These are phyloP conservation scores for Ammospiza caudacuta DNA, from an alignment of 2,113 vertebrate species.

Conservation along the genomic window DNA sequence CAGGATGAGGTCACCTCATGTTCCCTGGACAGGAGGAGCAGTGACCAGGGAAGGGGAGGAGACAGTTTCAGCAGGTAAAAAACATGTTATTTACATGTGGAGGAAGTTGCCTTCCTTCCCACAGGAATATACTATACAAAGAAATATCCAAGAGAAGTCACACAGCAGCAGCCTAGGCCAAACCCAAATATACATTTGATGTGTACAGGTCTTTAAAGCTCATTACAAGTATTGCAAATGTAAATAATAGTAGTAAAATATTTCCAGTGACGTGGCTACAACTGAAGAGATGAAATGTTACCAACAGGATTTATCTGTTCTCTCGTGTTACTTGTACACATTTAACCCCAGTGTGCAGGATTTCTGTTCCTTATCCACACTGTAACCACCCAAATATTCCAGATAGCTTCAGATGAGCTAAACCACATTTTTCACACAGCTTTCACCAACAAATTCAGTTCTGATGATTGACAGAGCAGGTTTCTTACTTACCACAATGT, in stretches of 20 bases:
- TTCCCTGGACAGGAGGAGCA: not conserved
- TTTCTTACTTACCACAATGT: rapidly evolving
- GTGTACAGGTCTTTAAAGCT: slow-evolving; percentile 74
- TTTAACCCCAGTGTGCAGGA: not conserved
- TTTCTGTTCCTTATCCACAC: not conserved
- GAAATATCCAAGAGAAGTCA: slow-evolving; percentile 59
- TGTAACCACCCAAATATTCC: not conserved
- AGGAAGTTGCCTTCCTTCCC: slow-evolving; percentile 65
- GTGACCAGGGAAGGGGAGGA: not conserved
- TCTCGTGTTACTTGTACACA: not conserved
- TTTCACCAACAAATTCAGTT: not conserved
- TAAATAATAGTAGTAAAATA: slow-evolving; percentile 9
- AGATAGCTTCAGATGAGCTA: not conserved
- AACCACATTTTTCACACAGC: not conserved
- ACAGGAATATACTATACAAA: slow-evolving; percentile 56
- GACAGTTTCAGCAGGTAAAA: slow-evolving; percentile 61
- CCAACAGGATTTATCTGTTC: slow-evolving; percentile 23
- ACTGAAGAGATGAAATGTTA: slow-evolving; percentile 25
- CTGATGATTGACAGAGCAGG: not conserved
- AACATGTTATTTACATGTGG: slow-evolving; percentile 72
- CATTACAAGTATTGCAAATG: slow-evolving; percentile 64
- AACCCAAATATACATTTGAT: slow-evolving; percentile 76
- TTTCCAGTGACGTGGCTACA: slow-evolving; percentile 32
- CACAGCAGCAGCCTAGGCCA: slow-evolving; percentile 59
- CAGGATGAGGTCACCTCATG: not conserved